These are phyloP conservation scores for Synergus japonicus DNA, from an alignment of 2,888 invertebrate genomes.

Conservation along the genomic window DNA sequence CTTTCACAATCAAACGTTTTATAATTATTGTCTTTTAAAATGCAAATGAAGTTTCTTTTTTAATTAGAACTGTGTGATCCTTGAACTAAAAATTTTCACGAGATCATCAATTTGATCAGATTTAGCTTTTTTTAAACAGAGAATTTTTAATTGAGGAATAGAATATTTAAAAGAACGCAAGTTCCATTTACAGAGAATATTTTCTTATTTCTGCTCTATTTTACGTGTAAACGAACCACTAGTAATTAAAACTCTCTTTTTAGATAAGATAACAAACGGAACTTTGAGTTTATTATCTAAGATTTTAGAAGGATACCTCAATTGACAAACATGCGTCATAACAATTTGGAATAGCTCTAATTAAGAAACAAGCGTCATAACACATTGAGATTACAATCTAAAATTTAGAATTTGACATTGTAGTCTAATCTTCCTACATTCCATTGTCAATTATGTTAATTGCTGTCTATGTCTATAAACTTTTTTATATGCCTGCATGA, in stretches of 20 bases:
- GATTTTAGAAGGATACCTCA: neutral
- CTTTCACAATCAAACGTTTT: neutral
- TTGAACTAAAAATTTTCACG: no score
- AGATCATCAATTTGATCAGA: no score
- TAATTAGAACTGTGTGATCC: neutral
- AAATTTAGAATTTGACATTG: neutral
- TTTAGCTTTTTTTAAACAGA: no score
- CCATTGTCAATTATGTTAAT: conserved; percentile 10
- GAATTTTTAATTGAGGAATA: neutral
- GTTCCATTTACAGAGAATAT: no score
- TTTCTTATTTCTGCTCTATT: no score
- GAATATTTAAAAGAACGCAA: no score
- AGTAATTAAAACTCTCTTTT: neutral
- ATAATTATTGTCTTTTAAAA: neutral
- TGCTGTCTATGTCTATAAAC: neutral
- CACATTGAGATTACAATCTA: neutral
- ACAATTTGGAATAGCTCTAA: neutral
- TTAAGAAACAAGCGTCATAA: neutral
- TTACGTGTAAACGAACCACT: no score
- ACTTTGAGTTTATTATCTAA: neutral
- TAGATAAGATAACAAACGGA: neutral
- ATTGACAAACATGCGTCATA: neutral
- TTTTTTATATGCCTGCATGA: conserved; percentile 2
- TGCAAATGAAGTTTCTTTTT: neutral
- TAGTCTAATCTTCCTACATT: neutral